Percentiles rank a stretch among this genome's conserved stretches.
phyloP scores from a whole-genome alignment of 2,888 invertebrate genomes.

The Chesias legatella region DNA sequence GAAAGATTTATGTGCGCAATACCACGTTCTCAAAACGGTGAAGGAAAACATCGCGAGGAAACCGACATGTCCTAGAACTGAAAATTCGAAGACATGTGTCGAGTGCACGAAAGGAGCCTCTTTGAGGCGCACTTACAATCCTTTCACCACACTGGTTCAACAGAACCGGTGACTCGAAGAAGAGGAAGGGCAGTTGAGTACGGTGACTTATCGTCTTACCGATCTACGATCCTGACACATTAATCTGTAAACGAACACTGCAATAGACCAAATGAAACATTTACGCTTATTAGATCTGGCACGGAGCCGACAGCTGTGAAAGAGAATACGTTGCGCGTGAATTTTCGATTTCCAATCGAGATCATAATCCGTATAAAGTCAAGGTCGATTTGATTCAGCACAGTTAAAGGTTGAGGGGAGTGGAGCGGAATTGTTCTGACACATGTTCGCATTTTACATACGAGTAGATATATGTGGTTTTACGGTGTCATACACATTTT shows the following conservation, averaged over 20 bases:
- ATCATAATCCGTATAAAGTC: conserved; percentile 48
- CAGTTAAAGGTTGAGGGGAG: conserved; percentile 21
- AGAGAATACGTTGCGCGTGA: conserved; percentile 52
- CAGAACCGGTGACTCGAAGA: too few relatives aligned
- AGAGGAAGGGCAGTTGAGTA: too few relatives aligned
- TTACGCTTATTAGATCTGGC: conserved; percentile 57
- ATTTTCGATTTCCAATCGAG: conserved; percentile 55
- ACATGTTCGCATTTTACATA: conserved; percentile 4
- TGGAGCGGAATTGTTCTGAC: conserved; percentile 11
- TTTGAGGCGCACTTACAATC: too few relatives aligned
- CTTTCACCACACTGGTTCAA: too few relatives aligned
- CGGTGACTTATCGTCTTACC: conserved; percentile 29
- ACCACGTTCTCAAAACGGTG: too few relatives aligned
- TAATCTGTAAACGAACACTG: conserved; percentile 49
- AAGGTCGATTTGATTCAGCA: conserved; percentile 49
- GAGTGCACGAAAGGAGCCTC: too few relatives aligned
- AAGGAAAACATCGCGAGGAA: too few relatives aligned
- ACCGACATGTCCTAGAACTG: too few relatives aligned
- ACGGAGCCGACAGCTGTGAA: conserved; percentile 52
- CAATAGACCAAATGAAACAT: conserved; percentile 34
- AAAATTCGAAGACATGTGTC: too few relatives aligned
- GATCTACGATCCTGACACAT: conserved; percentile 41
- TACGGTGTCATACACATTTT: too few relatives aligned
- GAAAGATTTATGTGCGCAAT: too few relatives aligned
- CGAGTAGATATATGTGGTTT: neutral